Evolutionary conservation across 2,888 invertebrate species (phyloP).

Genomic region (Oligia strigilis): DNA sequence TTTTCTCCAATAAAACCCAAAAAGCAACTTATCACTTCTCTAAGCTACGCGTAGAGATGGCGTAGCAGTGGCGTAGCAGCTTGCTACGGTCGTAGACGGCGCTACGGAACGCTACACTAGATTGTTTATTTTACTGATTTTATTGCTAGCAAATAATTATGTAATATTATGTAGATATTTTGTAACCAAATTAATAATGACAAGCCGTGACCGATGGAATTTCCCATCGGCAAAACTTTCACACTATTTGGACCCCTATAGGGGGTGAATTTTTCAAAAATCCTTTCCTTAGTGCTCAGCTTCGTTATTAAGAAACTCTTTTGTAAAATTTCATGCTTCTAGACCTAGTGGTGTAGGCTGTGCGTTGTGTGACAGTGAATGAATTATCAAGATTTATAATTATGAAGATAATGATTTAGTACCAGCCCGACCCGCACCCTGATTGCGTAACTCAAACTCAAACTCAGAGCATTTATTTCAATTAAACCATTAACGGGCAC

Average conservation of each 20-base stretch:
- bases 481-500: too few species aligned
- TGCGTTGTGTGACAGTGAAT: background rate
- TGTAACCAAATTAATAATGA: background rate
- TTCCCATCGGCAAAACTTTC: background rate
- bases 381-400: background rate
- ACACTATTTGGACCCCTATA: background rate
- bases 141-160: background rate
- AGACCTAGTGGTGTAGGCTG: background rate
- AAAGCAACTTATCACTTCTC: background rate
- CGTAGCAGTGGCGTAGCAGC: conserved; percentile 32
- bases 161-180: background rate
- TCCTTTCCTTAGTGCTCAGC: background rate
- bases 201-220: background rate
- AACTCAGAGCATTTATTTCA: too few species aligned
- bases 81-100: conserved; percentile 21
- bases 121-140: background rate
- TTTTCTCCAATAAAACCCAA: too few species aligned
- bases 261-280: background rate
- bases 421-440: background rate
- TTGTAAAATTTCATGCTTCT: background rate
- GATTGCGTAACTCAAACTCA: too few species aligned
- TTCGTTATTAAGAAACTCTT: background rate
- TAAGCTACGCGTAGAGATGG: background rate
- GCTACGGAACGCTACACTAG: background rate
- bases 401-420: background rate